phyloP scores from a whole-genome alignment of 2,113 vertebrate genomes.

The Sturnus vulgaris region DNA sequence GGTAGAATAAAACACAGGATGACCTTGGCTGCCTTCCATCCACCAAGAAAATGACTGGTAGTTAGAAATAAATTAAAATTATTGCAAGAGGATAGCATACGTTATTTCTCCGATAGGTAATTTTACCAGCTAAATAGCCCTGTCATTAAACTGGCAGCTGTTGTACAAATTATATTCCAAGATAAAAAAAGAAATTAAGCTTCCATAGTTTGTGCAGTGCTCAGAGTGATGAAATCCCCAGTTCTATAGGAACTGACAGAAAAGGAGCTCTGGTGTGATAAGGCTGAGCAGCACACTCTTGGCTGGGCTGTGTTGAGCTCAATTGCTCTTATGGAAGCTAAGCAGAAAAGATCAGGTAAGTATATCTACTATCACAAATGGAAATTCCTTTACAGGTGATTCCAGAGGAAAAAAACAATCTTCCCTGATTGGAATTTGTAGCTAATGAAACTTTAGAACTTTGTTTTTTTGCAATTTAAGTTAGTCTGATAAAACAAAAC shows the following conservation, averaged over 20 bases:
- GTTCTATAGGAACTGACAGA: neutral
- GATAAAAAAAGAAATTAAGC: conserved; percentile 23
- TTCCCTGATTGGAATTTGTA: neutral
- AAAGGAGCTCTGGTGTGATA: neutral
- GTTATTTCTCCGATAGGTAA: conserved; percentile 66
- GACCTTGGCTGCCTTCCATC: conserved; percentile 67
- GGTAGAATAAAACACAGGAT: conserved; percentile 19
- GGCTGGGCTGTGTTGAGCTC: neutral
- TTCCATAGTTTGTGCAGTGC: neutral
- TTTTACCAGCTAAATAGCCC: conserved; percentile 68
- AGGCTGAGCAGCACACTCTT: neutral
- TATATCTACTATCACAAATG: neutral
- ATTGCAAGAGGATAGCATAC: conserved; percentile 65
- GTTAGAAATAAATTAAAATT: conserved; percentile 69
- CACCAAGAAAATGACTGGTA: conserved; percentile 55
- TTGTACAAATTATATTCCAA: conserved; percentile 65
- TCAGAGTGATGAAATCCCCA: neutral
- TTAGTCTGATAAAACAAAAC: neutral
- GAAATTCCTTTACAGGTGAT: neutral
- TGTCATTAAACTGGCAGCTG: conserved; percentile 65
- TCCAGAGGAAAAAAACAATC: neutral
- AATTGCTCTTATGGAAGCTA: neutral
- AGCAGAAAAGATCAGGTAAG: neutral
- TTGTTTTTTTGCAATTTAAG: neutral
- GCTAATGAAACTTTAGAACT: neutral